phyloP scores from a whole-genome alignment of 35 echinoderm and acorn worm genomes.

The Ophiothrix spiculata region DNA sequence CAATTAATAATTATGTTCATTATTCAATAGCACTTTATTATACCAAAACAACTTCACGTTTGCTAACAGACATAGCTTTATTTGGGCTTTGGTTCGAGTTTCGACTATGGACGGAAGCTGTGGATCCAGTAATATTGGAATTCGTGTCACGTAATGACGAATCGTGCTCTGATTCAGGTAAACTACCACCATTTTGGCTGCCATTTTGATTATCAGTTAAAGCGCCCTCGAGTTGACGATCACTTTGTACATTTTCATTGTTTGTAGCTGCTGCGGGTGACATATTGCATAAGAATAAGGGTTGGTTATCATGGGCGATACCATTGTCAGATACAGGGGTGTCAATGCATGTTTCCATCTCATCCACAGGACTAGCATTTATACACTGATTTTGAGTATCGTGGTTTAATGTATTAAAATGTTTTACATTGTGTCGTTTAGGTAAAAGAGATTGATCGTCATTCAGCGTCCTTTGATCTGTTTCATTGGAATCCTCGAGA shows the following conservation, averaged over 20 bases:
- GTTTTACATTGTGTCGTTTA: too few relatives aligned
- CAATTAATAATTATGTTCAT: background rate
- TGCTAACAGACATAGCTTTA: background rate
- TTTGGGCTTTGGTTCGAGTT: background rate
- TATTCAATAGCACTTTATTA: background rate
- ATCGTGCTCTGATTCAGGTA: background rate
- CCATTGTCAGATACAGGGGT: background rate
- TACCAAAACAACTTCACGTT: background rate
- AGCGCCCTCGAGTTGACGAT: too few relatives aligned
- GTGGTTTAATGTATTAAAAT: too few relatives aligned
- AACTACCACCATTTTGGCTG: background rate
- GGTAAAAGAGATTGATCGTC: too few relatives aligned
- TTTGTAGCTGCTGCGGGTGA: background rate
- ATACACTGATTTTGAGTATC: too few relatives aligned
- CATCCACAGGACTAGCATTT: too few relatives aligned
- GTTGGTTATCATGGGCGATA: background rate
- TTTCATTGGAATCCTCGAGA: too few relatives aligned
- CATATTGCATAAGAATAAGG: background rate
- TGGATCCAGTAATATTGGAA: background rate
- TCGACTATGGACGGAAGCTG: slow-evolving; percentile 2
- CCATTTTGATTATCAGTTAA: background rate
- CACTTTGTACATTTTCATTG: too few relatives aligned
- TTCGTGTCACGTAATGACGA: background rate
- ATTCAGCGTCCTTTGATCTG: too few relatives aligned
- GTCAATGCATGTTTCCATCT: background rate